Conservation (phyloP, 1,140 invertebrate genomes). For the Ceratitis capitata region DNA sequence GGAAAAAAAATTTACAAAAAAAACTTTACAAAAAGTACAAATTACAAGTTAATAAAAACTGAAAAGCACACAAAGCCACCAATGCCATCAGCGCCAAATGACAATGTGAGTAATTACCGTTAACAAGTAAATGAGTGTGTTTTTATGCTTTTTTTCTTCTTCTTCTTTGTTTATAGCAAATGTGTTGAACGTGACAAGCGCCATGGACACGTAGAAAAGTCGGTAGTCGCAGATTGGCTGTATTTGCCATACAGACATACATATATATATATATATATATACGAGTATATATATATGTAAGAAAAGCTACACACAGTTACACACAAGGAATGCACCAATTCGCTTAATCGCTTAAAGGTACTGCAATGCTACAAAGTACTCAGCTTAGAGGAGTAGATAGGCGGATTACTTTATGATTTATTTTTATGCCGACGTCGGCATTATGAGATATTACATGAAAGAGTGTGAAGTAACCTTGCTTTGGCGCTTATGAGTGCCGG, state of each 20-base stretch:
- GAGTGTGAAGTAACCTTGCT: no score
- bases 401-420: neutral
- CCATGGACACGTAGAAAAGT: neutral
- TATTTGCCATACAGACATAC: neutral
- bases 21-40: neutral
- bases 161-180: neutral
- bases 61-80: neutral
- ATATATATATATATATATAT: no score
- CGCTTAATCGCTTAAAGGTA: neutral
- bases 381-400: neutral
- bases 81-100: neutral
- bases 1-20: neutral
- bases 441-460: no score
- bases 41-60: neutral
- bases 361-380: neutral
- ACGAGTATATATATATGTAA: no score
- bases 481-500: no score
- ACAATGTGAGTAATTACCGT: conserved; percentile 10
- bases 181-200: neutral
- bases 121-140: neutral
- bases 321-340: neutral
- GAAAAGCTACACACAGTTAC: no score
- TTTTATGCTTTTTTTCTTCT: no score
- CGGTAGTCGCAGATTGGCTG: neutral
- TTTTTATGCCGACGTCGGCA: no score